Base-by-base conservation (phyloP, 2,113 vertebrate genomes). In the Dipodomys stephensi region DNA sequence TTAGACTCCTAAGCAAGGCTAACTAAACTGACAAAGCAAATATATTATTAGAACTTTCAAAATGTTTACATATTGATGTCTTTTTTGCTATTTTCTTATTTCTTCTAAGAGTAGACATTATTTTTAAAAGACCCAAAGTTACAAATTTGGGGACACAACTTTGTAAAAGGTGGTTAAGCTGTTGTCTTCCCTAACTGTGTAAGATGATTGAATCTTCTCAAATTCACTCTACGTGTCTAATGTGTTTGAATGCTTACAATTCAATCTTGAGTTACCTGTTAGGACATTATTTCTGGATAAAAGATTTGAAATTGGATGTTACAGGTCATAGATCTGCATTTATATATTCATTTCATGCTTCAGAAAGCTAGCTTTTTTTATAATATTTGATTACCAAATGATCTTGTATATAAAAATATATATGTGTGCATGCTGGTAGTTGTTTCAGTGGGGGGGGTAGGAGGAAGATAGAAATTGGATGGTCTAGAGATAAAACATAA, bases 291-390 rank as follows among this genome's bases (percentile, higher is more conserved):
- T 95, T 92, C 95, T 97, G 27, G 20, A 96, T 94, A 94, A 97
- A 96, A 94, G 90, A 96, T 95, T 96, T 96, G 96, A 98, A 98
- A 97, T 97, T 95, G 93, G 94, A 96, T 96, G 95, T 97, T 97
- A 97, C 96, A 97, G 97, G 93, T 97, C 95, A 97, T 49, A 90
- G 96, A 91, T 94, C 93, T 96, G 93, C 97, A 92, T 97, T 98
- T 97, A 94, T 97, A 90, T 84, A 97, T 93, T 96, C 91, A 97
- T 97, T 98, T 98, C 97, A 97, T 97, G 96, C 96, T 98, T 98
- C 95, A 98, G 93, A 78, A 97, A 94, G 83, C 80, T 91, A 67
- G 72, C 80, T 88, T 67, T 94, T 94, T 97, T 96, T 92, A 57
- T 16, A 97, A 95, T 93, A 86, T 90, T 97, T 97, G 97, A 98